Evolutionary conservation across 2,113 vertebrate genomes (phyloP).

Genomic region (Tachuris rubrigastra): DNA sequence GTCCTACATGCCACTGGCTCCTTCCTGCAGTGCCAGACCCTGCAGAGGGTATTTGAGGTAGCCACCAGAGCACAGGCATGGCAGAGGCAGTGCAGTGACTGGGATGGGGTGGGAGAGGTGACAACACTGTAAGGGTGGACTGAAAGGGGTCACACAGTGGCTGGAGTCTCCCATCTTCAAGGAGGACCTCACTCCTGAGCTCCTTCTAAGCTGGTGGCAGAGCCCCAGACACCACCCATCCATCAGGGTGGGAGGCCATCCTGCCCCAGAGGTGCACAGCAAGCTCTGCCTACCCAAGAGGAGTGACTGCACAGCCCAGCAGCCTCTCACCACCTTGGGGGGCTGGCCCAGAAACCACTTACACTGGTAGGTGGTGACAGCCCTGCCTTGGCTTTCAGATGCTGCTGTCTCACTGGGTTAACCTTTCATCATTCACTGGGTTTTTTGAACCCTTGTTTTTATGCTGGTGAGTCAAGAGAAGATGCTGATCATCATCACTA

Average conservation of each 20-base stretch:
- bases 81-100: not conserved
- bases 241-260: not conserved
- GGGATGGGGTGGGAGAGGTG: not conserved
- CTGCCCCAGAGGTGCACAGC: not conserved
- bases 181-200: not conserved
- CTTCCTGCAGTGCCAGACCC: not conserved
- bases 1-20: not conserved
- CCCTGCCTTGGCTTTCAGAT: not conserved
- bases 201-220: not conserved
- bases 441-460: not conserved
- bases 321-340: not conserved
- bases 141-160: not conserved
- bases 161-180: not conserved
- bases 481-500: not conserved
- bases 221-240: not conserved
- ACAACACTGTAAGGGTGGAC: not conserved
- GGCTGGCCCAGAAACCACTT: not conserved
- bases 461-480: not conserved
- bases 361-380: not conserved
- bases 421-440: not conserved
- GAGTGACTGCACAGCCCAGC: not conserved
- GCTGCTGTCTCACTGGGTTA: not conserved
- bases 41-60: not conserved
- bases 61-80: fast-evolving
- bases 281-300: not conserved